Conservation (phyloP, 1,140 invertebrate species). For the Temnothorax longispinosus region DNA sequence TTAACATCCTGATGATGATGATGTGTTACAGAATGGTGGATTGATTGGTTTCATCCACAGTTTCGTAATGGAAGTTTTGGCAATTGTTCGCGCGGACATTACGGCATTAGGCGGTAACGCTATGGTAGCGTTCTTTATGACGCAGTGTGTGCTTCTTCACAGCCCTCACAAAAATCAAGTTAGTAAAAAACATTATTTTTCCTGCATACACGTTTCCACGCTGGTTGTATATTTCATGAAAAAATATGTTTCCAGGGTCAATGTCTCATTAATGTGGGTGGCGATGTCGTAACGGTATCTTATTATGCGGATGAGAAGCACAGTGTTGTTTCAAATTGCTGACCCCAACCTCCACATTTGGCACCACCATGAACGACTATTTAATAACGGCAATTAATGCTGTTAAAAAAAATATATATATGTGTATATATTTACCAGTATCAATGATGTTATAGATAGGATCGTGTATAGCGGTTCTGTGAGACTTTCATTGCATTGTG, state of each 20-base stretch:
- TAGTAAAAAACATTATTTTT: constrained; percentile 64
- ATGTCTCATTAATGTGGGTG: constrained; percentile 97
- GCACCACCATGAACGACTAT: constrained; percentile 80
- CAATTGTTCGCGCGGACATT: constrained; percentile 96
- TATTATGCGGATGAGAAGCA: constrained; percentile 84
- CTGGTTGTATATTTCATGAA: not conserved
- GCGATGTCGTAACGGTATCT: constrained; percentile 94
- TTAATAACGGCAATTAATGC: constrained; percentile 12
- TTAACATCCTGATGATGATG: constrained; percentile 13
- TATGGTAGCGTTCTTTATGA: constrained; percentile 97
- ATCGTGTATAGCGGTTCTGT: not conserved
- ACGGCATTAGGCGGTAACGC: constrained; percentile 97
- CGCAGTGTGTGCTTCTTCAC: constrained; percentile 94
- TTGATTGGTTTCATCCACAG: constrained; percentile 97
- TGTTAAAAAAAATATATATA: not conserved
- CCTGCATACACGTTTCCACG: not conserved
- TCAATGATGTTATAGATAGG: not conserved
- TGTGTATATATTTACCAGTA: not conserved
- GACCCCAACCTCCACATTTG: constrained; percentile 83
- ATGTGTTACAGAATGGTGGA: constrained; percentile 90
- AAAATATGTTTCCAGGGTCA: constrained; percentile 89
- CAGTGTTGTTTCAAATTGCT: constrained; percentile 77
- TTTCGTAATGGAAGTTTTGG: constrained; percentile 96
- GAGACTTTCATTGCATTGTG: not conserved
- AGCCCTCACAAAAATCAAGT: constrained; percentile 99